Evolutionary conservation across 1,140 invertebrate species (phyloP).

Genomic region (Medauroidea extradentata): DNA sequence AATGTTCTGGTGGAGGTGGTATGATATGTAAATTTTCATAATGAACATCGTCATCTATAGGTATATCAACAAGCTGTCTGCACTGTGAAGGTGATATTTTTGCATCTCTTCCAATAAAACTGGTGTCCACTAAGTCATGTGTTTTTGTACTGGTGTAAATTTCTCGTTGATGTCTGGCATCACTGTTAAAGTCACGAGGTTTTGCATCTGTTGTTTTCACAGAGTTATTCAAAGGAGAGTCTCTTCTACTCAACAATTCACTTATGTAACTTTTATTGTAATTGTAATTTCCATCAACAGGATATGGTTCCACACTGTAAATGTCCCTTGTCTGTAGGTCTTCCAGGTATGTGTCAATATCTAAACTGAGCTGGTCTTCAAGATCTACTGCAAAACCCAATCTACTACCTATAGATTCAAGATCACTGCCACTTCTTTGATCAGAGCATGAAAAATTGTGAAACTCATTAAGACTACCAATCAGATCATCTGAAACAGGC

Average conservation of each 20-base stretch:
- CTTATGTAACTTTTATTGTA: neutral
- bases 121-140: too few relatives aligned
- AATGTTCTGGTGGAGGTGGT: slow-evolving; percentile 14
- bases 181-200: too few relatives aligned
- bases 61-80: neutral
- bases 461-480: slow-evolving; percentile 45
- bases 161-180: too few relatives aligned
- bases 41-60: slow-evolving; percentile 27
- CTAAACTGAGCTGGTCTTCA: slow-evolving; percentile 38
- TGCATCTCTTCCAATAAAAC: too few relatives aligned
- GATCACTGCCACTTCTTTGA: slow-evolving; percentile 54
- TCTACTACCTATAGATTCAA: slow-evolving; percentile 42
- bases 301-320: slow-evolving; percentile 42
- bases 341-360: slow-evolving; percentile 61
- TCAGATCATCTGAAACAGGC: slow-evolving; percentile 59
- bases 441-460: slow-evolving; percentile 46
- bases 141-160: too few relatives aligned
- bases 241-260: neutral
- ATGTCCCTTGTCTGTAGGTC: slow-evolving; percentile 52
- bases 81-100: neutral
- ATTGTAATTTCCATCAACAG: slow-evolving; percentile 38
- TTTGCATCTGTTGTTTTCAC: neutral
- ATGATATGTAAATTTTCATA: slow-evolving; percentile 35
- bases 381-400: slow-evolving; percentile 24
- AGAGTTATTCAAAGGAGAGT: neutral